phyloP scores from a whole-genome alignment of 2,888 invertebrate species.

The Pollenia amentaria region DNA sequence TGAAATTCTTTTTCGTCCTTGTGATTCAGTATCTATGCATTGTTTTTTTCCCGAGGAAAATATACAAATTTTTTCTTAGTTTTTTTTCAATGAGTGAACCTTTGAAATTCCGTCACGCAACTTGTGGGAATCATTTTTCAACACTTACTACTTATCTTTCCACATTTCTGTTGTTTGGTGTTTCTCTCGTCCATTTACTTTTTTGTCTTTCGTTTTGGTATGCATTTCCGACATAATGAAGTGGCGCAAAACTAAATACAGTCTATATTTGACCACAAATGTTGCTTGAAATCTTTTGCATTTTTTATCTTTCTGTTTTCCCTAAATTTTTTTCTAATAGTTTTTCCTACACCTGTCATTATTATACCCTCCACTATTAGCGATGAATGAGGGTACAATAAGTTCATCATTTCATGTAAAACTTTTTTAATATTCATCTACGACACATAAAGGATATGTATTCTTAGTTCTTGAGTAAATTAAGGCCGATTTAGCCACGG shows the following conservation, averaged over 20 bases:
- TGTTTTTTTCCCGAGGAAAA: neutral
- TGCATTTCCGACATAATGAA: slow-evolving; percentile 53
- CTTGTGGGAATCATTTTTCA: slow-evolving; percentile 57
- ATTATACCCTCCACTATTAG: too few relatives aligned
- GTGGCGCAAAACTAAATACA: slow-evolving; percentile 44
- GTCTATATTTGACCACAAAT: slow-evolving; percentile 23
- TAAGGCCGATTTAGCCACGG: too few relatives aligned
- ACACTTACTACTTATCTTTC: slow-evolving; percentile 54
- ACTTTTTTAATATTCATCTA: too few relatives aligned
- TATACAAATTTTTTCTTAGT: neutral
- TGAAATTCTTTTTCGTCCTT: slow-evolving; percentile 47
- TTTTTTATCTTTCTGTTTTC: neutral
- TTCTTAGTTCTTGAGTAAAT: too few relatives aligned
- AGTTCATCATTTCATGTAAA: too few relatives aligned
- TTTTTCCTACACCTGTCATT: too few relatives aligned
- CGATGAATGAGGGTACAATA: too few relatives aligned
- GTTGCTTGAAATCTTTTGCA: slow-evolving; percentile 7
- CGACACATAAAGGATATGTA: too few relatives aligned
- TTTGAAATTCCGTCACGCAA: slow-evolving; percentile 50
- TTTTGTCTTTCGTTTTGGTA: slow-evolving; percentile 23
- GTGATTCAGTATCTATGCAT: neutral
- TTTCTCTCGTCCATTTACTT: neutral
- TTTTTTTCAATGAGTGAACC: slow-evolving; percentile 20
- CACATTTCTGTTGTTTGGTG: slow-evolving; percentile 5
- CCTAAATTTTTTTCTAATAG: too few relatives aligned